phyloP scores from a whole-genome alignment of 2,113 vertebrate species.

The Campylomormyrus tamandua region DNA sequence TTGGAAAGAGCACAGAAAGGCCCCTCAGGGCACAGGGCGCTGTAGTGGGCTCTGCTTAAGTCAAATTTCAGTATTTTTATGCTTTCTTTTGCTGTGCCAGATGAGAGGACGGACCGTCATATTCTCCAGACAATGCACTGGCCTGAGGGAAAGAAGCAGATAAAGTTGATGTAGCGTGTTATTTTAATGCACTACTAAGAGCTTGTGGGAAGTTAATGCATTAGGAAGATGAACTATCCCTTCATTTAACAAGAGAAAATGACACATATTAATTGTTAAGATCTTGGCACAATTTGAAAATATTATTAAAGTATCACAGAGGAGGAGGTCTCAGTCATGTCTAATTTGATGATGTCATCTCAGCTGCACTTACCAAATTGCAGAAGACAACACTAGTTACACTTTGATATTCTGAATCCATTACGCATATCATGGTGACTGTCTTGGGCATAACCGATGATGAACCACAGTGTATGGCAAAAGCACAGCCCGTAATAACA shows the following conservation, averaged over 20 bases:
- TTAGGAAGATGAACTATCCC: slow-evolving; percentile 28
- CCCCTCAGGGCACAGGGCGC: not conserved
- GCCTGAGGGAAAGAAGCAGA: not conserved
- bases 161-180: slow-evolving; percentile 23
- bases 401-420: not conserved
- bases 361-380: not conserved
- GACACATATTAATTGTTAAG: slow-evolving; percentile 28
- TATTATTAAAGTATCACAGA: not conserved
- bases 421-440: not conserved
- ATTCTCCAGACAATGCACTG: not conserved
- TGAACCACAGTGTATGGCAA: not conserved
- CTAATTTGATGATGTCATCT: slow-evolving; percentile 14
- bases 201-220: slow-evolving; percentile 26
- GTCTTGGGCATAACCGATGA: not conserved
- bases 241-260: slow-evolving; percentile 20
- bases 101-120: not conserved
- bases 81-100: not conserved
- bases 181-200: slow-evolving; percentile 30
- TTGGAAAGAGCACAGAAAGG: not conserved
- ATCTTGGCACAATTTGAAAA: slow-evolving; percentile 14
- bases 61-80: not conserved
- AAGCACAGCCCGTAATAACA: not conserved
- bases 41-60: not conserved
- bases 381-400: not conserved
- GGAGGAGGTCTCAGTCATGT: slow-evolving; percentile 1